Conservation (phyloP, 2,797 vertebrate species). For the Schizopygopsis pylzovi region DNA sequence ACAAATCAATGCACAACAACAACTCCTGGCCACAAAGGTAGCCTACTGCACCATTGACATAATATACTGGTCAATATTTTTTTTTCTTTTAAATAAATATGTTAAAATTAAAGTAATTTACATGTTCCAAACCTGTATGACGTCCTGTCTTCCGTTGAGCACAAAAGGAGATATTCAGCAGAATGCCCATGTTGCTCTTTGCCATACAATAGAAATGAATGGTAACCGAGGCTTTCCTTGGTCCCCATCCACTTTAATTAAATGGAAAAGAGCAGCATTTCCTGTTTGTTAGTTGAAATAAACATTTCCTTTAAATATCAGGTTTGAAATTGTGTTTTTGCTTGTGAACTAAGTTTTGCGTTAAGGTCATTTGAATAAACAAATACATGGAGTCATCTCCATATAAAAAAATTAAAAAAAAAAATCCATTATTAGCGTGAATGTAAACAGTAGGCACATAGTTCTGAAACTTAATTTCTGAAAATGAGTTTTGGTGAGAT, state of each 20-base stretch:
- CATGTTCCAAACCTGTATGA: not conserved
- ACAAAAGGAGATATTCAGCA: not conserved
- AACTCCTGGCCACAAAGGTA: conserved; percentile 86
- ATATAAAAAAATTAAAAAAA: not conserved
- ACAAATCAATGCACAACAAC: conserved; percentile 89
- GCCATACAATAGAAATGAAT: not conserved
- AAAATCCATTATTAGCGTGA: not conserved
- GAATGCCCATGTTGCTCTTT: not conserved
- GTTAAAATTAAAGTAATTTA: not conserved
- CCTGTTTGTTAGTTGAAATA: not conserved
- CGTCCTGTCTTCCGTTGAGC: not conserved
- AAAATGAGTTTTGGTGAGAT: not conserved
- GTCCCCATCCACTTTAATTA: not conserved
- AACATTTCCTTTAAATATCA: not conserved
- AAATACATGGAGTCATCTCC: not conserved
- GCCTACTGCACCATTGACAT: not conserved
- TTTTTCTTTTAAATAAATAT: not conserved
- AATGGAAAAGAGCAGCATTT: not conserved
- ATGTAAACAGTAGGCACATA: not conserved
- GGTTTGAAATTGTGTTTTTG: not conserved
- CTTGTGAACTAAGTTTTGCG: not conserved
- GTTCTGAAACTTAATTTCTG: conserved; percentile 9
- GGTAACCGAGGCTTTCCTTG: not conserved
- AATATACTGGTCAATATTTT: not conserved
- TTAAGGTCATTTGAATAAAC: conserved; percentile 6